Evolutionary conservation across 37 sponge, comb jelly and placozoan species (phyloP), one percentile per base, ranked within the genome.

Genomic region (Cladorhizidae sp.): DNA sequence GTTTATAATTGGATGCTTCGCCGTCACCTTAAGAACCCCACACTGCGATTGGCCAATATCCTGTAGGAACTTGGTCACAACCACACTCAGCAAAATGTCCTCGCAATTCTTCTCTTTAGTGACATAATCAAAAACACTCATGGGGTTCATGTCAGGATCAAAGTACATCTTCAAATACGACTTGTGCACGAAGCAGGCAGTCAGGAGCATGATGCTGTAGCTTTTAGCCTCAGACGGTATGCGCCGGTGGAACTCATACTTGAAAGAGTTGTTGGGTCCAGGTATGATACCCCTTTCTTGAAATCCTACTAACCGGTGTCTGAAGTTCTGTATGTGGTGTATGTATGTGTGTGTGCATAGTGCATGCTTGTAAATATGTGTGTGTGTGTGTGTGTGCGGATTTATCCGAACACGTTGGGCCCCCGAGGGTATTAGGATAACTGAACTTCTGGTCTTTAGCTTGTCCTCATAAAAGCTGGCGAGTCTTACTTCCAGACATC

Each of bases 151-250:
- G 15, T 41, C 3, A 52, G 75, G 67, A n/a, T 73, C 72, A 51
- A 51, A 49, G 57, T 33, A 83, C 76, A 83, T 61, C 32, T 83
- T 57, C 57, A 83, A 52, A 52, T 83, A 83, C 17, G 71, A 57
- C 33, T 40, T 83, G 50, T 83, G 84, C 3, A 83, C 26, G 33
- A 83, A 40, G 20, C 31, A 58, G 11, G 26, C 20, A 17, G 64
- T 31, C 17, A 31, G 20, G 17, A 65, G 36, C 36, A 65, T 65
- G 36, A 65, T 65, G 36, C 67, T 65, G 36, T 65, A 65, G 18
- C 35, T 11, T 5, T 65, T 33, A 2, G 35, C 18, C 3, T 5
- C 5, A 45, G 49, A 45, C 49, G 49, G 49, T 12, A 12, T 45
- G 49, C 49, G 59, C 26, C 5, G 14, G 11, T 74, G 23, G 11